Base-by-base conservation (phyloP, 64 coral and sea anemone genomes). In the Pocillopora verrucosa region DNA sequence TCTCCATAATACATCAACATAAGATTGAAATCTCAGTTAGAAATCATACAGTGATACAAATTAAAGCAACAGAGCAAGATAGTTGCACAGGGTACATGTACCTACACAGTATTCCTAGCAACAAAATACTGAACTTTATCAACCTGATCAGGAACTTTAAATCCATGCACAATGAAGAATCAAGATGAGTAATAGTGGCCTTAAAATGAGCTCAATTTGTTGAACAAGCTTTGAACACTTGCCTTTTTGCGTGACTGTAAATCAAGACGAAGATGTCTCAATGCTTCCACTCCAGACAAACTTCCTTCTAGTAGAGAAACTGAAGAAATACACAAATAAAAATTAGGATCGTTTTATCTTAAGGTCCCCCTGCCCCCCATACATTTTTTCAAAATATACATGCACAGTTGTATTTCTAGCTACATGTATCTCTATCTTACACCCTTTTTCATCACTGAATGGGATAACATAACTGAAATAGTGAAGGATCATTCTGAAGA, bases 211-310 rank as follows among this genome's bases (percentile, higher is more conserved):
- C 19, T 75, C 69, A 69, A 3, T 65, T 11, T 80, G 24, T 35
- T 57, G 0, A 65, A 51, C 41, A 51, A 3, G 7, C 41, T 51
- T 26, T 65, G 4, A 1, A 60, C 19, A 67, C 10, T 0, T 41
- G 94, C 93, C 93, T 95, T 92, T 75, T 98, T 99, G 37, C 92
- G 87, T 14, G 91, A 88, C 72, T 95, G 93, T 25, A 99, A 90
- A 76, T 99, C 97, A 83, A 99, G 93, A 73, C 97, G 83, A 0
- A 99, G 83, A 76, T 99, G 93, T 34, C 97, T 89, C 59, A 99
- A 80, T 22, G 97, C 97, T 77, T 99, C 97, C 64, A 99, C 97
- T 76, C 94, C 94, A 83, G 94, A 95, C 51, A 99, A 86, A 79
- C 94, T 99, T 20, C 93, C 93, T 72, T 99, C 97, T 19, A 99